Percentiles rank a stretch among this genome's conserved stretches.
phyloP scores from a whole-genome alignment of 1,140 invertebrate species.

The Drosophila arizonae region DNA sequence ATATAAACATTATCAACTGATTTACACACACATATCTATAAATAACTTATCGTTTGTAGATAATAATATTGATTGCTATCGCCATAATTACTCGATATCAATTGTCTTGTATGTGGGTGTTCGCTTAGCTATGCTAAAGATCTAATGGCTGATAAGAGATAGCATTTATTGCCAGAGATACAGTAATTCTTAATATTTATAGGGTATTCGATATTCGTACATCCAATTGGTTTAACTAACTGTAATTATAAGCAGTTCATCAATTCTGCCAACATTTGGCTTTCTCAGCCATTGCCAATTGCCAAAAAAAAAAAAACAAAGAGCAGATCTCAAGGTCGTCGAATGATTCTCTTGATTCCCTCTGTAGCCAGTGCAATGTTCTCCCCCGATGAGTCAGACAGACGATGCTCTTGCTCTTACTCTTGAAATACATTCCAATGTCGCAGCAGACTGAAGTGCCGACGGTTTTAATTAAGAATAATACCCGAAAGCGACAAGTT shows the following conservation, averaged over 20 bases:
- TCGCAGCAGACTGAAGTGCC: constrained; percentile 30
- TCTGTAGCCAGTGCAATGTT: background rate
- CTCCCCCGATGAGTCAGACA: constrained; percentile 25
- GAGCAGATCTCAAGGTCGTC: constrained; percentile 30
- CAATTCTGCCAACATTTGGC: constrained; percentile 12
- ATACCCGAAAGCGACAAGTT: constrained; percentile 34
- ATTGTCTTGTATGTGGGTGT: constrained; percentile 9
- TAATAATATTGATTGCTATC: constrained; percentile 38
- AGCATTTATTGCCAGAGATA: no score
- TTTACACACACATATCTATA: constrained; percentile 13
- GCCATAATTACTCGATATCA: background rate
- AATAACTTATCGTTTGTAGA: constrained; percentile 34
- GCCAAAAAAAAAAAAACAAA: constrained; percentile 12
- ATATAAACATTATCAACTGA: background rate
- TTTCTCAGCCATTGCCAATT: background rate
- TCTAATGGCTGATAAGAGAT: no score
- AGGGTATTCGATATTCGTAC: background rate
- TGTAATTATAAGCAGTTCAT: constrained; percentile 24
- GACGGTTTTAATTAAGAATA: constrained; percentile 25
- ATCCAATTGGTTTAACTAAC: background rate
- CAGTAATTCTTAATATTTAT: no score
- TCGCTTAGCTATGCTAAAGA: background rate
- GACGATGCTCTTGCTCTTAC: constrained; percentile 5
- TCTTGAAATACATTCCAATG: constrained; percentile 50
- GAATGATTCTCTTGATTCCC: constrained; percentile 7